phyloP scores from a whole-genome alignment of 1,140 invertebrate species.

The Sarcophaga peregrina region DNA sequence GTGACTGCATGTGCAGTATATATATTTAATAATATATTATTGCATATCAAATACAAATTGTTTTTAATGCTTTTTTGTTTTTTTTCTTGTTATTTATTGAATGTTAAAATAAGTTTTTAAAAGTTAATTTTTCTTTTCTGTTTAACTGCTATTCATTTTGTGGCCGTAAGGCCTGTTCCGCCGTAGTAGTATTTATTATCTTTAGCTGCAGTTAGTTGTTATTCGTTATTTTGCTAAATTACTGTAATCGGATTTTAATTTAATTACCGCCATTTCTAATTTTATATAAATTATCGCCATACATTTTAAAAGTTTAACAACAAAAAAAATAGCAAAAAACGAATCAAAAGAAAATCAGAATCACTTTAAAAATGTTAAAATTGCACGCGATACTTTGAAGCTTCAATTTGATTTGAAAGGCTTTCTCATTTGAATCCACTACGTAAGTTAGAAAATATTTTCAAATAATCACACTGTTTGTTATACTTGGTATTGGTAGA shows the following conservation, averaged over 20 bases:
- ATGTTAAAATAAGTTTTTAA: slow-evolving; percentile 12
- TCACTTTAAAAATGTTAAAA: background rate
- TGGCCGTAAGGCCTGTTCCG: too few species aligned
- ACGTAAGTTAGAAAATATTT: too few species aligned
- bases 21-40: background rate
- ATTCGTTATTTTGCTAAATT: slow-evolving; percentile 7
- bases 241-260: slow-evolving; percentile 26
- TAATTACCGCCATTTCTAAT: slow-evolving; percentile 37
- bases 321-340: background rate
- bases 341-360: background rate
- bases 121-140: background rate
- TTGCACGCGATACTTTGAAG: slow-evolving; percentile 26
- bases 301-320: slow-evolving; percentile 18
- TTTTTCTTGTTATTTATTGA: background rate
- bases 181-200: background rate
- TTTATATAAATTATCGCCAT: slow-evolving; percentile 33
- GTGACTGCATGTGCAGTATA: background rate
- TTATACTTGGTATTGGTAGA: too few species aligned
- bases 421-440: too few species aligned
- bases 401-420: background rate
- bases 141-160: too few species aligned
- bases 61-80: too few species aligned
- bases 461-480: too few species aligned
- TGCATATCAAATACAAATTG: background rate
- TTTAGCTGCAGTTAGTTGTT: background rate